Percentiles rank a stretch among this genome's conserved stretches.
phyloP scores from a whole-genome alignment of 2,797 vertebrate species.

The Microctenopoma lineatum region DNA sequence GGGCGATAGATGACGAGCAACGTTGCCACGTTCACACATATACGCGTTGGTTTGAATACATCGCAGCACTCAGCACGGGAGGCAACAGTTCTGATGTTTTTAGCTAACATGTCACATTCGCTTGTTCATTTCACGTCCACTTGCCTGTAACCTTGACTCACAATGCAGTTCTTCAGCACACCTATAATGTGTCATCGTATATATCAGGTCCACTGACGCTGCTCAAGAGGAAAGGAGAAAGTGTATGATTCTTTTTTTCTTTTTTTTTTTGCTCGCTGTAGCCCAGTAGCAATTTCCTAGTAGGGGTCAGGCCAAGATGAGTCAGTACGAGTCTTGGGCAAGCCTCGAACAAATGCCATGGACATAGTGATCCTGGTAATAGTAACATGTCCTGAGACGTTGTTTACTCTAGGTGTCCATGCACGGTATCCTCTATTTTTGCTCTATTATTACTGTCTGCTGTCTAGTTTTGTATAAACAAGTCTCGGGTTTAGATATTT shows the following conservation, averaged over 20 bases:
- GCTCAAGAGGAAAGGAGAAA: conserved; percentile 27
- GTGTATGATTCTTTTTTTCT: conserved; percentile 29
- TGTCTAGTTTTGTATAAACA: conserved; percentile 12
- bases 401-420: not conserved
- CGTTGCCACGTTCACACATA: too few species aligned
- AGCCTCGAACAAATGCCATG: conserved; percentile 56
- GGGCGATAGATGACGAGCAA: too few species aligned
- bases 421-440: not conserved
- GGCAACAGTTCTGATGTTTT: not conserved
- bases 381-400: not conserved
- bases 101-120: not conserved
- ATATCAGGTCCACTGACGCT: conserved; percentile 12
- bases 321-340: conserved; percentile 54
- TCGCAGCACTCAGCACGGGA: not conserved
- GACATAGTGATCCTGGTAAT: conserved; percentile 31
- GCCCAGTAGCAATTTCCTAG: conserved; percentile 54
- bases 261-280: conserved; percentile 14
- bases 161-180: conserved; percentile 28
- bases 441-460: not conserved
- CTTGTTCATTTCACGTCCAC: not conserved
- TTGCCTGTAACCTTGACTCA: conserved; percentile 32
- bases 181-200: conserved; percentile 9
- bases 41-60: too few species aligned
- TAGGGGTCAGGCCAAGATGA: conserved; percentile 62
- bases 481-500: conserved; percentile 11